Evolutionary conservation across 1,140 invertebrate species (phyloP), one percentile per base, ranked within the genome.

Genomic region (Aphelenchoides avenae): DNA sequence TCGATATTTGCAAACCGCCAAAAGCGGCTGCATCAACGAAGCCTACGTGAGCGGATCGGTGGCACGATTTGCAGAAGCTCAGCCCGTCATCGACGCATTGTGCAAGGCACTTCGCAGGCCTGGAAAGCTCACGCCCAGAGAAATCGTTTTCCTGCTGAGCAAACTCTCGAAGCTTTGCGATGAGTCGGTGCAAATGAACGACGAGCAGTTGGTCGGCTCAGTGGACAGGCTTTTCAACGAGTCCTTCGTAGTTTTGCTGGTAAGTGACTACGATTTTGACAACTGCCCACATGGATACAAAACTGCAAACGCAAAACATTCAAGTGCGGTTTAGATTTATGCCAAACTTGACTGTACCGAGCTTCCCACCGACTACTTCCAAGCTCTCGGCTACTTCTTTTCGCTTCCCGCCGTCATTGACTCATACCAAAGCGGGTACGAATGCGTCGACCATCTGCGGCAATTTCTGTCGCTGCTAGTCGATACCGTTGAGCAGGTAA

Each of bases 391-490:
- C 26, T 39, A 39, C 3, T 63, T 60, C 40, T 60, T 60, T 36
- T 47, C 39, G 11, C 26, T 50, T 15, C 58, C 30, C 26, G 20
- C n/a, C 24, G 41, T 60, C 5, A 34, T 30, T 3, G 33, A 42
- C n/a, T 29, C 33, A 11, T 39, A n/a, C 27, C 43, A 64, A 26
- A 69, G 69, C 43, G 63, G 69, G 37, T 61, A 53, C 13, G 20
- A 37, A 13, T 44, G 44, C 18, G 26, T 65, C 20, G 44, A 61
- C 44, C 59, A 67, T 70, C 34, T 65, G 15, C 53, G 42, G 15
- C 42, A 44, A 31, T 64, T 70, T 54, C 22, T 65, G 13, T 18
- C 27, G 6, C 24, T 57, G 18, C 11, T 64, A 5, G 48, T 58
- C 51, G 64, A 67, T 9, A 33, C 58, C 22, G 15, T 63, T 24